Conservation (phyloP, 1,140 invertebrate genomes). For the Trichoplusia ni region DNA sequence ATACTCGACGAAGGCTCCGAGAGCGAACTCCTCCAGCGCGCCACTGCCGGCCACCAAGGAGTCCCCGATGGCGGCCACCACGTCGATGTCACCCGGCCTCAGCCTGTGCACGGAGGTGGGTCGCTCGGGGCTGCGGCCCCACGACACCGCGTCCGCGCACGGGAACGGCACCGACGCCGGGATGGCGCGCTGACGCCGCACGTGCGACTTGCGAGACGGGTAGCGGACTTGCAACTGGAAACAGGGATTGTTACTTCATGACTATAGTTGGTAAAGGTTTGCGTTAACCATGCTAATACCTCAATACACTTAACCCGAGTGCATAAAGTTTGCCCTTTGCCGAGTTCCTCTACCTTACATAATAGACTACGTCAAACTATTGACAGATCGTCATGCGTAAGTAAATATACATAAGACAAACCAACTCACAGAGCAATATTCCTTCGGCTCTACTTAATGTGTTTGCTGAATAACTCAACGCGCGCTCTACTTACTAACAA, state of each 20-base stretch:
- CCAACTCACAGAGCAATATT: background rate
- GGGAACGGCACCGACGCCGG: slow-evolving; percentile 63
- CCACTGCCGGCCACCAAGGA: slow-evolving; percentile 90
- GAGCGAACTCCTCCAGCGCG: slow-evolving; percentile 86
- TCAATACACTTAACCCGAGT: too few relatives aligned
- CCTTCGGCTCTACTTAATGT: background rate
- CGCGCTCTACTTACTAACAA: too few relatives aligned
- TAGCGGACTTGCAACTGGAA: slow-evolving; percentile 65
- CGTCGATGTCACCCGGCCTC: slow-evolving; percentile 89
- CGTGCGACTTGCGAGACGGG: slow-evolving; percentile 61
- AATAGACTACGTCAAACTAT: too few relatives aligned
- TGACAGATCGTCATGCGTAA: background rate
- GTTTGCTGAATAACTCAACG: too few relatives aligned
- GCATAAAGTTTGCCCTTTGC: too few relatives aligned
- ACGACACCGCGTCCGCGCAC: slow-evolving; percentile 54
- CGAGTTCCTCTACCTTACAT: too few relatives aligned
- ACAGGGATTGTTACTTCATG: background rate
- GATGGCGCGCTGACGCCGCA: slow-evolving; percentile 65
- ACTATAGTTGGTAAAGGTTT: too few relatives aligned
- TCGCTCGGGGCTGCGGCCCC: slow-evolving; percentile 56
- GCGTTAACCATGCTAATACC: too few relatives aligned
- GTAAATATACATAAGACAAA: background rate
- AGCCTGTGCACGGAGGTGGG: slow-evolving; percentile 78
- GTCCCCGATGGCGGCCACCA: slow-evolving; percentile 90
- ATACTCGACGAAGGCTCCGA: slow-evolving; percentile 89